Percentiles rank a stretch among this genome's conserved stretches.
phyloP scores from a whole-genome alignment of 2,113 vertebrate genomes.

The Prunella fulvescens region DNA sequence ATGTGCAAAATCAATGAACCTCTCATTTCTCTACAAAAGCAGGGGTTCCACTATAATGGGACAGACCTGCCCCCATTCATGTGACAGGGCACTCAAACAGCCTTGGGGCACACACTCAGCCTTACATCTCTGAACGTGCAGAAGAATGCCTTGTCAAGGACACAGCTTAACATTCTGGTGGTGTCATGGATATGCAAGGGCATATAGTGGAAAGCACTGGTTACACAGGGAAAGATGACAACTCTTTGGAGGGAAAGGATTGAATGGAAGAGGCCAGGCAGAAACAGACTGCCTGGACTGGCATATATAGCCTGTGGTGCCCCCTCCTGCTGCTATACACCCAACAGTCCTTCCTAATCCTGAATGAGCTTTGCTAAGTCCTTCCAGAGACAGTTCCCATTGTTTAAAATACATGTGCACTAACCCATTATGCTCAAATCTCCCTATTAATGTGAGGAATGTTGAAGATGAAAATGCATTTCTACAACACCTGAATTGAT shows the following conservation, averaged over 20 bases:
- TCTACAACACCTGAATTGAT: neutral
- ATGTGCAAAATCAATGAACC: neutral
- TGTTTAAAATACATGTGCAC: neutral
- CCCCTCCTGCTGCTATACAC: neutral
- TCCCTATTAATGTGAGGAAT: neutral
- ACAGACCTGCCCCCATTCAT: neutral
- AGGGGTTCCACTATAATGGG: neutral
- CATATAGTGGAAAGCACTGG: neutral
- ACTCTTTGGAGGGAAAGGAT: neutral
- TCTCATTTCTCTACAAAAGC: neutral
- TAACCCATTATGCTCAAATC: neutral
- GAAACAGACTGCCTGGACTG: neutral
- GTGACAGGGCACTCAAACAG: neutral
- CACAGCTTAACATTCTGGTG: neutral
- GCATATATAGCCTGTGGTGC: neutral
- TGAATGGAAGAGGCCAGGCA: neutral
- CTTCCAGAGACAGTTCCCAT: neutral
- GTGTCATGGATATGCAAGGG: neutral
- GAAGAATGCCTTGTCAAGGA: neutral
- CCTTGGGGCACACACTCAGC: neutral
- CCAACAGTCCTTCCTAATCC: neutral
- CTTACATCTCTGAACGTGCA: accelerated
- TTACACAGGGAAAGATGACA: neutral
- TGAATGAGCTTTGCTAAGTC: neutral
- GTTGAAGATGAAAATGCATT: neutral